Base-by-base conservation (phyloP, 2,113 vertebrate species). In the Rattus rattus region DNA sequence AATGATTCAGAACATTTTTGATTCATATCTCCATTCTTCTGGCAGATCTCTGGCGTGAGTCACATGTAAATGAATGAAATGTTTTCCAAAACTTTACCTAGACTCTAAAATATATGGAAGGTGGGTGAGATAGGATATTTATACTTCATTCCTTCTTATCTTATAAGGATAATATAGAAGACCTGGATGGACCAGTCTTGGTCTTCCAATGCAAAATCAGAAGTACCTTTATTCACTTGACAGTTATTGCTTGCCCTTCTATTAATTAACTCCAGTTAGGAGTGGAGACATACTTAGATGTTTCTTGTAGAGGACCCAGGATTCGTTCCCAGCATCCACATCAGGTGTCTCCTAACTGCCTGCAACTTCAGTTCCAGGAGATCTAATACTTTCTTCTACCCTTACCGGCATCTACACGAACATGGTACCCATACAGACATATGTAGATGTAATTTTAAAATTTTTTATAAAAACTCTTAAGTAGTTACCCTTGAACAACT, bases 1-100 rank as follows among this genome's bases (percentile, higher is more conserved):
- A 94, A 97, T 96, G 95, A 98, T 95, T 98, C 96, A 97, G 69
- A 88, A 81, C 88, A 77, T 77, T 96, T 96, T 88, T 97, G 96
- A 98, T 98, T 95, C 96, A 75, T 97, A 97, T 98, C 98, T 97
- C 30, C 61, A 91, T 47, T 92, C n/a, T 97, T 91, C 67, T 98
- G 97, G 96, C 97, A 97, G 97, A 52, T 94, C 79, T 95, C 84
- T 96, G 94, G 96, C 96, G 93, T 88, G 92, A 97, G 88, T 95
- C 76, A 93, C 83, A 96, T 97, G 95, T 84, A 97, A 92, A 97
- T 97, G 77, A 97, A 96, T 97, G 59, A 96, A 96, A 89, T 94
- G 61, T 92, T 97, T 97, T 96, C 89, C 93, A 84, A 93, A 96
- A 95, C 88, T 97, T 96, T 92, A 85, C 70, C 94, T 30, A 96